Base-by-base conservation (phyloP, 1,140 invertebrate genomes). In the Drosophila orosa region DNA sequence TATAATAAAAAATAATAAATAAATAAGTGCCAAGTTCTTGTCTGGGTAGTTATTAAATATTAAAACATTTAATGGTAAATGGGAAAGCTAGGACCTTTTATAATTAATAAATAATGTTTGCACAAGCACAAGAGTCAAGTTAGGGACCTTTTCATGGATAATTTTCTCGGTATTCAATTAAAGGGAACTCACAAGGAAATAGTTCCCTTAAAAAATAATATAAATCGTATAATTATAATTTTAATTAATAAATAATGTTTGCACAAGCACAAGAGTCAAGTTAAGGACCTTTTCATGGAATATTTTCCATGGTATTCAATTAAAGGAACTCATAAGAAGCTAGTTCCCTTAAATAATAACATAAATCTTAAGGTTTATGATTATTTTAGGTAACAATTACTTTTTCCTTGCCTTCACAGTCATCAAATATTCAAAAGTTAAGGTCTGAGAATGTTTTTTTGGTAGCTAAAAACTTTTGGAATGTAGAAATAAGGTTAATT, bases 401-500 rank as follows among this genome's bases (percentile, higher is more conserved):
- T 24, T 9, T 35, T 24, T 45, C 19, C 19, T 44, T 1, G 10
- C 42, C 15, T 48, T 4, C 15, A 3, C 25, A 17, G 9, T 33
- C 9, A 52, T 52, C 9, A 33, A 52, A 33, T 52, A 33, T 22
- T 52, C 7, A 15, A 22, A 19, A 52, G 3, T 5, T 22, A n/a
- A 9, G 31, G 13, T 22, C 19, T 22, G 19, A 15, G 3, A 5
- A n/a, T 3, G 9, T 22, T 9, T 29, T 35, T 54, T 17, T 6
- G 3, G 22, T 35, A 12, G 2, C 0, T n/a, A 2, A 35, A 54
- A 54, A 33, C 50, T 35, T 54, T 54, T 3, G 2, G 31, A 35
- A 47, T 52, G 50, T 13, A 29, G 31, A 52, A 24, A 54, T n/a
- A 22, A 44, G 59, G 59, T 67, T 67, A 65, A 24, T 47, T 39